Evolutionary conservation across 2,113 vertebrate species (phyloP), one percentile per base, ranked within the genome.

Genomic region (Trogon melanurus): DNA sequence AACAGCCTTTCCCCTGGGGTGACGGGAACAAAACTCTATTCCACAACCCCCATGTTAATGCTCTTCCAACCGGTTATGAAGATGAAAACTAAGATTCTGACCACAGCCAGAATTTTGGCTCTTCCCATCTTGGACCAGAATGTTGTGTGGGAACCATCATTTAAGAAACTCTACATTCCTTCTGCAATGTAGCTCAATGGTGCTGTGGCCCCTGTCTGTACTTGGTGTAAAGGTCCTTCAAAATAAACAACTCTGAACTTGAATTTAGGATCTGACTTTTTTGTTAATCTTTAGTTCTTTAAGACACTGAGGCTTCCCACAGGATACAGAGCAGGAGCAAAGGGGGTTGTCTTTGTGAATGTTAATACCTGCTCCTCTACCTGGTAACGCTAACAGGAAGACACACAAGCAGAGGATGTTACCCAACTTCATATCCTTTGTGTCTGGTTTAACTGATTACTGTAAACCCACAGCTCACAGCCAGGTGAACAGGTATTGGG

Each of bases 1-100:
- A 58, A 84, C 98, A 99, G 99, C 98, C 98, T 91, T 99, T 99
- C 78, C 99, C 99, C 11, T 99, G 99, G 99, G 99, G 99, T 80
- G 99, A 99, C 38, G 99, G 99, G 36, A 98, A 97, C 95, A 98
- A 99, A 92, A 84, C 74, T 30, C 97, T 99, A 7, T 99, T 99
- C 98, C 99, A 99, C 98, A 99, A 99, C 78, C 6, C 98, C 7
- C 98, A 98, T 1, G 1, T 95, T 89, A 99, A 99, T 10, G 7
- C 99, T 47, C 99, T 99, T 71, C 99, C 99, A 45, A 98, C 98
- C 0, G 99, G 99, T 79, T 99, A 99, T 54, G 99, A 99, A 98
- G 98, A 98, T 4, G 97, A 99, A 2, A 96, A 98, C 11, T 98
- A 94, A 80, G 78, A 89, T 73, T 41, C 91, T 97, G 89, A 96